Base-by-base conservation (phyloP, 2,797 vertebrate species). In the Morus bassanus region DNA sequence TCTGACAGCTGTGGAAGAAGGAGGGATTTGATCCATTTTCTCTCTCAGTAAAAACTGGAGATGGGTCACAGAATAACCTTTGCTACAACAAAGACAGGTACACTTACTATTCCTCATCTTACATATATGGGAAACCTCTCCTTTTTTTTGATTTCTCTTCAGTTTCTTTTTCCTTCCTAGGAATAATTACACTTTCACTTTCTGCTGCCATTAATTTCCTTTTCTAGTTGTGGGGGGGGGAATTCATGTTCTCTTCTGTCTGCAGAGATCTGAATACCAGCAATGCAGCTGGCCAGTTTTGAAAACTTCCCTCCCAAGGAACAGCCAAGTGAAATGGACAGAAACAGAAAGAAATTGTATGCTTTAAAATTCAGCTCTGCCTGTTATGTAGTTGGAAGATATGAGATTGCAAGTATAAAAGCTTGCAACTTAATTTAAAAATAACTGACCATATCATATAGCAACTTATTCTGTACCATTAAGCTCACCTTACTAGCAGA, bases 391-490 rank as follows among this genome's bases (percentile, higher is more conserved):
- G 31, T 67, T 92, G 64, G 75, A 74, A 91, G 68, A 64, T 92
- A 10, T 13, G 59, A 63, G 57, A 80, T 57, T 53, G 39, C 60
- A 60, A 85, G 48, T 61, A 39, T 59, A 87, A 87, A 85, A 80
- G 48, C 77, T 59, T 80, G 72, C 83, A 93, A 74, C 60, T 69
- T 75, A 73, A 88, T 75, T 88, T 88, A 51, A 89, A 94, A 92
- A 87, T 70, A 88, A 84, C 85, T 88, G 91, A 91, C 85, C 83
- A 88, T 91, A 82, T 80, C 31, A 0, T 74, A 45, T 56, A 89
- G 61, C 73, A 79, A 81, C 93, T 91, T 88, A 73, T 78, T 81
- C 70, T 82, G 9, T 92, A 88, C 60, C 45, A 63, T 92, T 92
- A 85, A 74, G 41, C 67, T 95, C 48, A 80, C 80, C 78, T 95